A percentile compares a stretch with the other conserved stretches of the same genome.
Conservation (phyloP, 2,113 vertebrate species). For the Galeopterus variegatus region DNA sequence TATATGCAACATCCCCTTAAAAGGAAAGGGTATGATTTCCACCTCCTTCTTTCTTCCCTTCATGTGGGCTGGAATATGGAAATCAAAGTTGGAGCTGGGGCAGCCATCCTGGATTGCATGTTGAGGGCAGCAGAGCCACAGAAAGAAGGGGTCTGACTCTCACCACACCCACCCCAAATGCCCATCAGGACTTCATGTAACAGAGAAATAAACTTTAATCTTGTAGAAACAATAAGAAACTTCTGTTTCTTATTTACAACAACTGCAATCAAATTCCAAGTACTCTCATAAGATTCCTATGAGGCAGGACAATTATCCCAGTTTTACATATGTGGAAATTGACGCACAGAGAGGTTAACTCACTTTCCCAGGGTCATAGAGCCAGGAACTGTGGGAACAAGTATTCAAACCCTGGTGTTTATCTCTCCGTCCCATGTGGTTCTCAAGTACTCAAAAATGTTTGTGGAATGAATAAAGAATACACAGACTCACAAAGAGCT, state of each 20-base stretch:
- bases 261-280: neutral
- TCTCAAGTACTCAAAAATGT: conserved; percentile 25
- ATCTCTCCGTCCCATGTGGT: neutral
- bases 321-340: neutral
- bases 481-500: neutral
- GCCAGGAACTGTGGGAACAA: neutral
- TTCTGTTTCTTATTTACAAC: neutral
- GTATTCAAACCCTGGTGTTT: neutral
- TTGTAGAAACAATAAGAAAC: conserved; percentile 7
- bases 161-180: neutral
- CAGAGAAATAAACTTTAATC: conserved; percentile 2
- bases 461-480: conserved; percentile 34
- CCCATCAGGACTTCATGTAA: neutral
- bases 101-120: neutral
- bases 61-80: neutral
- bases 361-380: neutral
- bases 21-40: neutral
- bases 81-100: neutral
- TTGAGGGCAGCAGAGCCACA: neutral
- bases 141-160: neutral
- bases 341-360: neutral
- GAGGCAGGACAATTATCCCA: neutral
- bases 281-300: neutral
- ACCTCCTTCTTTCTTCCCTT: conserved; percentile 17
- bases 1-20: neutral